Evolutionary conservation across 1,140 invertebrate species (phyloP).

Genomic region (Drosophila pachea): DNA sequence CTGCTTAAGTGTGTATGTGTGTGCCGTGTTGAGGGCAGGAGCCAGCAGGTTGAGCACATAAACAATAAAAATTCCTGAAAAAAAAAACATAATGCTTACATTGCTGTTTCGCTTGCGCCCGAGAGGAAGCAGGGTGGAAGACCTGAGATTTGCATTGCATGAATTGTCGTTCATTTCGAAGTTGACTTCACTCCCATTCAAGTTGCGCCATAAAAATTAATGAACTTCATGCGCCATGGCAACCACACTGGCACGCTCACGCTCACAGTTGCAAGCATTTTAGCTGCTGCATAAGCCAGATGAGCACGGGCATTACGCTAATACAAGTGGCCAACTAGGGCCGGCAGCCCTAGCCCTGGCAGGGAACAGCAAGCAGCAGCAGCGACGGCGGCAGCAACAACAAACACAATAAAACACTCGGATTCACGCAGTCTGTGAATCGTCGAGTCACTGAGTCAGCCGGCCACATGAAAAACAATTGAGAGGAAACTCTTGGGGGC

Average conservation of each 20-base stretch:
- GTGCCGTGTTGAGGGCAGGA: background rate
- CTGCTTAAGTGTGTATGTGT: background rate
- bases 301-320: constrained; percentile 63
- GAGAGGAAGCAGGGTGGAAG: constrained; percentile 16
- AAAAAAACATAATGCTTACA: constrained; percentile 34
- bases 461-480: constrained; percentile 51
- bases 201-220: constrained; percentile 69
- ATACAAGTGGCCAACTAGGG: constrained; percentile 43
- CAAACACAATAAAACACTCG: constrained; percentile 53
- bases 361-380: background rate
- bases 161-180: constrained; percentile 28
- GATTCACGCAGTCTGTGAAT: background rate
- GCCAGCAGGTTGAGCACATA: constrained; percentile 40
- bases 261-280: constrained; percentile 9
- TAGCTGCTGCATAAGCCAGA: constrained; percentile 43
- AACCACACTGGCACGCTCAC: constrained; percentile 14
- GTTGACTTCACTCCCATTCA: constrained; percentile 43
- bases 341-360: too few relatives aligned
- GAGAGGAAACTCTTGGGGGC: constrained; percentile 29
- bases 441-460: background rate
- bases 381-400: too few relatives aligned
- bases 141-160: constrained; percentile 65
- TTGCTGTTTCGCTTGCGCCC: background rate
- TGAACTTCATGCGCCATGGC: constrained; percentile 52
- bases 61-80: constrained; percentile 55